Base-by-base conservation (phyloP, 2,888 invertebrate genomes). In the Pheosia tremula region DNA sequence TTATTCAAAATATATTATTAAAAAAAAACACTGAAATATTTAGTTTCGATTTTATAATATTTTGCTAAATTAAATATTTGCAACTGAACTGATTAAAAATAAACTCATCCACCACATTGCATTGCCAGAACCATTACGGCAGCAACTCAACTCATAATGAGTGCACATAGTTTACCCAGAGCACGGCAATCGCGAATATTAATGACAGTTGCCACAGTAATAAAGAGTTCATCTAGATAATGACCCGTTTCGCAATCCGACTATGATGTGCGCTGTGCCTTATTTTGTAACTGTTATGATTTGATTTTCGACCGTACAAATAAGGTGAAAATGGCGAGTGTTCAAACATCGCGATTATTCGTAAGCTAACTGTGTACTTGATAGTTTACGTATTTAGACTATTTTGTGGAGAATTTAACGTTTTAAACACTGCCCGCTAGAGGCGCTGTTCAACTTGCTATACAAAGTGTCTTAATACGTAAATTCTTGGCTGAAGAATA, bases 161-260 rank as follows among this genome's bases (percentile, higher is more conserved):
- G 63, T 61, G 61, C 64, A 8, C 50, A 43, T 54, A 60, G 57
- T 66, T 72, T 69, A 62, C 62, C 47, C 50, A 61, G 66, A 61
- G 67, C 65, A 66, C 65, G 66, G 78, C 74, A 77, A 80, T 76
- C 64, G 59, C 71, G 64, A 68, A 77, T 78, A 77, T 80, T 81
- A 82, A 80, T 78, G 70, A 71, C 71, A 66, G 38, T 68, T 67
- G 64, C 74, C 66, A 72, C 73, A 74, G 74, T 77, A 77, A 81
- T 79, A 74, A 75, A 76, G 71, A 61, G 58, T 70, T 77, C 77
- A 81, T 83, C 77, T 80, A 74, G 73, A 78, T 82, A 83, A 83
- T 83, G 74, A 73, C 62, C 57, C 60, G 62, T 78, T 78, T 69
- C 69, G 75, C 75, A 63, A 75, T 67, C 74, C 11, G 11, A 11